A percentile compares a stretch with the other conserved stretches of the same genome.
Conservation (phyloP, 2,113 vertebrate genomes). For the Anarrhichthys ocellatus region DNA sequence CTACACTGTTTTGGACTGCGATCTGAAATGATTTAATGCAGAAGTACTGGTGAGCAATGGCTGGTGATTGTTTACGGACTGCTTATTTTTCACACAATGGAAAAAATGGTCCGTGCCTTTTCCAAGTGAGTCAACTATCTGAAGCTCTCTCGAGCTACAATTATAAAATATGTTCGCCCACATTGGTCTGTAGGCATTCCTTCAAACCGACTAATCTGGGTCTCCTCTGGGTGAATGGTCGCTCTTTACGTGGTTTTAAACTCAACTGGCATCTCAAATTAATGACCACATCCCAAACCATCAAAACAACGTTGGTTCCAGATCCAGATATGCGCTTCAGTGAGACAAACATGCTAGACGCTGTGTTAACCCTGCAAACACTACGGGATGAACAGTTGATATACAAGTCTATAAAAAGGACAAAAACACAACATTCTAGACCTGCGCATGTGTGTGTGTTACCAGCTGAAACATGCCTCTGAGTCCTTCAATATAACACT, state of each 20-base stretch:
- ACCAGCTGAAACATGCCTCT: slow-evolving; percentile 42
- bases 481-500: slow-evolving; percentile 31
- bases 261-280: slow-evolving; percentile 60
- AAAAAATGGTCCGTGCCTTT: background rate
- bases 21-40: background rate
- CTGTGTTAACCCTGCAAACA: slow-evolving; percentile 9
- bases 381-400: background rate
- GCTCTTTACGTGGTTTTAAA: slow-evolving; percentile 48
- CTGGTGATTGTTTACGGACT: slow-evolving; percentile 12
- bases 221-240: slow-evolving; percentile 33
- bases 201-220: slow-evolving; percentile 23
- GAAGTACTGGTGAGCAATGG: background rate
- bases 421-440: slow-evolving; percentile 2
- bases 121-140: background rate
- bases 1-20: background rate
- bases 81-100: slow-evolving; percentile 2
- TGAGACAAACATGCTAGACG: slow-evolving; percentile 38
- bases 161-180: slow-evolving; percentile 25
- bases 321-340: slow-evolving; percentile 39
- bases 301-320: slow-evolving; percentile 51
- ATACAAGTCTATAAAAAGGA: background rate
- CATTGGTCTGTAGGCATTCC: slow-evolving; percentile 29
- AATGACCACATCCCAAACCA: slow-evolving; percentile 58
- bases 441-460: slow-evolving; percentile 15
- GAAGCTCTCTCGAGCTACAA: slow-evolving; percentile 1